Base-by-base conservation (phyloP, 2,797 vertebrate species). In the Sebastes hubbsi region DNA sequence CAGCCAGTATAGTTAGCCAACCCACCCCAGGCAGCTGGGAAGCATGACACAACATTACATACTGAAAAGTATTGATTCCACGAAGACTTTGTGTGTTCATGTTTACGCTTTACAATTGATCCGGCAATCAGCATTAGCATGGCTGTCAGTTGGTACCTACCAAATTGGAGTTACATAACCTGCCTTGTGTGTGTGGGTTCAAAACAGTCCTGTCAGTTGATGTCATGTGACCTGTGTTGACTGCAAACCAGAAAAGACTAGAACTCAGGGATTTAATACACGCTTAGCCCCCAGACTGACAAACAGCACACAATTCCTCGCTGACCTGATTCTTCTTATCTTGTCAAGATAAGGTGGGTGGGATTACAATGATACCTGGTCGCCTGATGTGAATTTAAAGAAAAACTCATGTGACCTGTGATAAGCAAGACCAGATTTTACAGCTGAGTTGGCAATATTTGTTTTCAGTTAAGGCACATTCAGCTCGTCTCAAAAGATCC, bases 141-240 rank as follows among this genome's bases (percentile, higher is more conserved):
- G 25, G 56, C 79, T 72, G 77, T 84, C 75, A 81, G 67, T 71
- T 81, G 87, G 75, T 82, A 89, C 71, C 82, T 82, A 89, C 70
- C 82, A 82, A 86, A 87, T 80, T 87, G 85, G 78, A 72, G 78
- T 94, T 94, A 89, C 82, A 87, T 93, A 94, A 95, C 78, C 46
- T 55, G 79, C 69, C 74, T 80, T 92, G 86, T 93, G 85, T 93
- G 90, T 91, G 90, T 86, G 77, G 80, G 77, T 80, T 94, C 83
- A 91, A 90, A 92, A 92, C 91, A 92, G 73, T 82, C 86, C 76
- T 72, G 75, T 90, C 90, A 91, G 89, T 72, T 91, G 91, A 87
- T 92, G 88, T 94, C 91, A 91, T 83, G 81, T 90, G 90, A 90
- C 75, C 87, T 67, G 76, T 91, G 88, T 93, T 94, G 92, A 94